phyloP scores from a whole-genome alignment of 2,888 invertebrate genomes.

The Drosophila longiperda region DNA sequence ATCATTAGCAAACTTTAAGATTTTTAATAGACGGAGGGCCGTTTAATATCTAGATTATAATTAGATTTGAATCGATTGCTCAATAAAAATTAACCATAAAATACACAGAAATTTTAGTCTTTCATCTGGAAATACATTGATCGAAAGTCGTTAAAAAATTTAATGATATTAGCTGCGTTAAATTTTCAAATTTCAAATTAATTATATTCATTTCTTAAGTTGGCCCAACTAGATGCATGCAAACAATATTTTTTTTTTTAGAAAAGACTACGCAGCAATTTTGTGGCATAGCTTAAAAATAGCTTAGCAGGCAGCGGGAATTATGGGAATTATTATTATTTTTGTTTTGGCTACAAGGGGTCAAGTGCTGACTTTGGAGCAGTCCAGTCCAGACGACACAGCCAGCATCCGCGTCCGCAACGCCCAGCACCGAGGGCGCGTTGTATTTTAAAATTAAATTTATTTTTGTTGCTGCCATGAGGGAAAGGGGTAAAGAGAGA shows the following conservation, averaged over 20 bases:
- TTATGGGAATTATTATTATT: constrained; percentile 5
- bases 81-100: not conserved
- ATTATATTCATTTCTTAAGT: not conserved
- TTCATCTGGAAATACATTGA: not conserved
- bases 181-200: not conserved
- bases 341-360: constrained; percentile 22
- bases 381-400: constrained; percentile 27
- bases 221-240: constrained; percentile 6
- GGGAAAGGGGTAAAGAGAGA: not conserved
- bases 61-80: not conserved
- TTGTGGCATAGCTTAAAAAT: constrained; percentile 50
- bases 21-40: not conserved
- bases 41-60: not conserved
- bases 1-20: constrained; percentile 30
- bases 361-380: constrained; percentile 19
- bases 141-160: not conserved
- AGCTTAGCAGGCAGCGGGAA: constrained; percentile 12
- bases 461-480: constrained; percentile 60
- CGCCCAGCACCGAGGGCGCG: constrained; percentile 32
- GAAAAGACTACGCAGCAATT: constrained; percentile 23
- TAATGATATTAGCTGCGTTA: not conserved
- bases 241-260: constrained; percentile 1
- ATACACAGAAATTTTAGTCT: not conserved
- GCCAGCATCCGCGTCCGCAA: constrained; percentile 13
- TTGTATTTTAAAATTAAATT: constrained; percentile 70